Base-by-base conservation (phyloP, 2,888 invertebrate genomes). In the Campoletis raptor region DNA sequence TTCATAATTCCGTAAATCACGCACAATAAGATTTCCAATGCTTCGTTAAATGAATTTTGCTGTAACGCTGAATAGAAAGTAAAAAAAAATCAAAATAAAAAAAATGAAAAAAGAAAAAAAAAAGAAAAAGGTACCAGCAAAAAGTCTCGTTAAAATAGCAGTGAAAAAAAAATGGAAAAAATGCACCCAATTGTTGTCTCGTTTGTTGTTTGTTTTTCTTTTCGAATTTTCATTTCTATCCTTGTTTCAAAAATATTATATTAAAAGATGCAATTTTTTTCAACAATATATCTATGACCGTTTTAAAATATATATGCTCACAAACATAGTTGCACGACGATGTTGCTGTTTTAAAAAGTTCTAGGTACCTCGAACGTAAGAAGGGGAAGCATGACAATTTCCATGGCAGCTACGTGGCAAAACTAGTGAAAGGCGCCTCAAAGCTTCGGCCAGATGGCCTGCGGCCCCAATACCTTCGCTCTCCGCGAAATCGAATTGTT, bases 341-440 rank as follows among this genome's bases (percentile, higher is more conserved):
- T 92, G 45, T 92, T 61, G 92, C 90, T 92, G 85, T 84, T 89
- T 92, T 61, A 61, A 61, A 30, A 93, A 93, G 92, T 92, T 93
- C 92, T 92, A 94, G 94, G 95, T 96, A 96, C 96, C 96, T 96
- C 96, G 95, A 94, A 95, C 95, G 95, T 96, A 96, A 94, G 96
- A 96, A 94, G 96, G 96, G 95, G 96, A 96, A 93, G 96, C 96
- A 95, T 96, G 96, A 94, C 95, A 96, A 96, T 96, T 96, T 95
- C 96, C 96, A 94, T 95, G 95, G 96, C 96, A 96, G 95, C 96
- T 96, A 95, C 96, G 95, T 94, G 96, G 96, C 95, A 96, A 96
- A 95, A 96, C 95, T 94, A 95, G 93, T 94, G 95, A 95, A 94
- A 95, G 94, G 91, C 95, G 95, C 94, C 95, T 95, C 94, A 95